Evolutionary conservation across 2,113 vertebrate species (phyloP), one percentile per base, ranked within the genome.

Genomic region (Ursus arctos): DNA sequence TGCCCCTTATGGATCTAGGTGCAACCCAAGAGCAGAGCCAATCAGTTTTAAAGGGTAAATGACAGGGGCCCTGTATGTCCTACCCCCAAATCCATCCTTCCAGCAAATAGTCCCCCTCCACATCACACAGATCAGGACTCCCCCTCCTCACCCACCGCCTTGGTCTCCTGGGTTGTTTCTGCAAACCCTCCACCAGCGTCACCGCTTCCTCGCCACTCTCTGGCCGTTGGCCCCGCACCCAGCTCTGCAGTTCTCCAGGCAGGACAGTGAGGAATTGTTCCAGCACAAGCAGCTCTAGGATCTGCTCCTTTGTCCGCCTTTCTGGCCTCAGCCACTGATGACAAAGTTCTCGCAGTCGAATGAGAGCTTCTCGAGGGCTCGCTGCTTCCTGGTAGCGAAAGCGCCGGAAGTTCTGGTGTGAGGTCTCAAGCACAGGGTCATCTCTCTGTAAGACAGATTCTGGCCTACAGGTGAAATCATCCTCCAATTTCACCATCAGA

Each of bases 81-180:
- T 40, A 26, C 51, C 71, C 94, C 15, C 51, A 83, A 63, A 90
- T 53, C 57, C 71, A 93, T 83, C 47, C 82, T 91, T 88, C 67
- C 24, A 79, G 82, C 69, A 91, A 51, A 51, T 21, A 63, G 86
- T 81, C 95, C 97, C 97, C 98, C 98, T 69, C 98, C 97, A 94
- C 87, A 63, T 97, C 97, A 97, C 97, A 98, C 95, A 98, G 97
- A 53, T 97, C 97, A 98, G 97, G 98, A 98, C 97, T 98, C 98
- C 98, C 97, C 98, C 98, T 98, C 97, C 98, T 98, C 98, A 98
- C 98, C 98, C 98, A 98, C 98, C 98, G 98, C 98, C 98, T 98
- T 98, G 98, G 98, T 98, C 98, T 98, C 98, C 98, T 97, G 95
- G 98, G 98, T 43, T 95, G 97, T 95, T 97, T 98, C 97, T 98